Percentiles rank a stretch among this genome's conserved stretches.
Conservation (phyloP, 2,113 vertebrate genomes). For the Cepphus grylle region DNA sequence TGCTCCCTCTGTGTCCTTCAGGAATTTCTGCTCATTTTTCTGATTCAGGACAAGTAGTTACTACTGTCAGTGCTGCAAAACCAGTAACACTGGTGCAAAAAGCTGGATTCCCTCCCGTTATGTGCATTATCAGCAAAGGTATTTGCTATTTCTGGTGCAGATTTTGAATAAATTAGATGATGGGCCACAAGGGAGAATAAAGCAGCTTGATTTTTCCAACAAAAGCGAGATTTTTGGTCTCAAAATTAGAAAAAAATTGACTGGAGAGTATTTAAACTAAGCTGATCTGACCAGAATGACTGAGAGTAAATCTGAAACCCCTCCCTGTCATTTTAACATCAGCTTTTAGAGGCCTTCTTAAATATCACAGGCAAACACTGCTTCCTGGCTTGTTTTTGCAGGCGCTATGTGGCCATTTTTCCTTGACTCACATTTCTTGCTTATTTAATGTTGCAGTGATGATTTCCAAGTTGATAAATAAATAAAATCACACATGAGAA, state of each 20-base stretch:
- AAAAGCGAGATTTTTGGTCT: background rate
- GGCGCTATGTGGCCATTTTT: background rate
- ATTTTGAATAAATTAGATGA: background rate
- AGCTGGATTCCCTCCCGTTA: background rate
- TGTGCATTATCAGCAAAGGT: background rate
- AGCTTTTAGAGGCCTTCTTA: background rate
- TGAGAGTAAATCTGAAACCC: background rate
- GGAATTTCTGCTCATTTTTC: background rate
- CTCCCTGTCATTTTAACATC: background rate
- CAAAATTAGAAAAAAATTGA: background rate
- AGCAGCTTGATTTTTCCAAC: background rate
- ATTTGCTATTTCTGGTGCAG: background rate
- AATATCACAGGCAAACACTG: background rate
- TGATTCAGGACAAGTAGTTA: background rate
- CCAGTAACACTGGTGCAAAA: background rate
- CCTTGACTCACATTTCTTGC: background rate
- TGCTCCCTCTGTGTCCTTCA: background rate
- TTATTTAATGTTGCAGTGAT: background rate
- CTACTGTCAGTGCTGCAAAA: background rate
- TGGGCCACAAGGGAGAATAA: background rate
- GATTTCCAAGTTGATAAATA: constrained; percentile 37
- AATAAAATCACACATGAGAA: constrained; percentile 4
- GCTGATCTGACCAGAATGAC: background rate
- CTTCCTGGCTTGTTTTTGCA: background rate
- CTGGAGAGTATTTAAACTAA: background rate